A percentile compares a stretch with the other conserved stretches of the same genome.
phyloP scores from a whole-genome alignment of 92 coral and sea anemone genomes.

The Paragorgia papillata region DNA sequence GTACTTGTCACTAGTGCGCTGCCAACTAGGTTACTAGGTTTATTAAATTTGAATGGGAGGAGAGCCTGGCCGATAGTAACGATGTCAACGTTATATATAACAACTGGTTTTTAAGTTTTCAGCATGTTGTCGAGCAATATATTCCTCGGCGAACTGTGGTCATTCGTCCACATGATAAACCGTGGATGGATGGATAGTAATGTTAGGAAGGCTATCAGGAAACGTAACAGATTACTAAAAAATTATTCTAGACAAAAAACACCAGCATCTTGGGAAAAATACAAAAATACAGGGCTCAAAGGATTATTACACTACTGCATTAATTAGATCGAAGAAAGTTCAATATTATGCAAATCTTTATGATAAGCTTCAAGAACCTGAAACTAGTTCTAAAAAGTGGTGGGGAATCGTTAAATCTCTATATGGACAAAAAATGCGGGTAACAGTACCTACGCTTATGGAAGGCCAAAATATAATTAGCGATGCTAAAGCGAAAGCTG shows the following conservation, averaged over 20 bases:
- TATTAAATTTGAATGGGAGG: too few relatives aligned
- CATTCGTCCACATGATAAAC: slow-evolving; percentile 39
- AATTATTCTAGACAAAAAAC: too few relatives aligned
- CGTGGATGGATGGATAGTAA: slow-evolving; percentile 43
- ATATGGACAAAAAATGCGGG: neutral
- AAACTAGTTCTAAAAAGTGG: slow-evolving; percentile 7
- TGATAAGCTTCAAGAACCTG: slow-evolving; percentile 10
- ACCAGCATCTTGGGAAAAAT: slow-evolving; percentile 29
- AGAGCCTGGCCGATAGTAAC: too few relatives aligned
- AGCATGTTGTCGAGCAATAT: slow-evolving; percentile 46
- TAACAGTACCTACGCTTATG: neutral
- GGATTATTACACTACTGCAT: neutral
- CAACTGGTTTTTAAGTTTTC: slow-evolving; percentile 51
- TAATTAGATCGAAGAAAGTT: too few relatives aligned
- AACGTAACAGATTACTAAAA: too few relatives aligned
- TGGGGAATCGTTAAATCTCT: neutral
- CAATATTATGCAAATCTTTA: neutral
- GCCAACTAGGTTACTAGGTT: too few relatives aligned
- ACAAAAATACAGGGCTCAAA: slow-evolving; percentile 25
- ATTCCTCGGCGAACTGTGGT: slow-evolving; percentile 37
- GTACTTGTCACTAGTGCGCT: too few relatives aligned
- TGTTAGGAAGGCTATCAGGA: too few relatives aligned
- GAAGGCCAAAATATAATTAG: neutral
- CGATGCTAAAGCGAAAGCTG: slow-evolving; percentile 24
- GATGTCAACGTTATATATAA: slow-evolving; percentile 47